Evolutionary conservation across 2,113 vertebrate genomes (phyloP).

Genomic region (Hemichromis elongatus): DNA sequence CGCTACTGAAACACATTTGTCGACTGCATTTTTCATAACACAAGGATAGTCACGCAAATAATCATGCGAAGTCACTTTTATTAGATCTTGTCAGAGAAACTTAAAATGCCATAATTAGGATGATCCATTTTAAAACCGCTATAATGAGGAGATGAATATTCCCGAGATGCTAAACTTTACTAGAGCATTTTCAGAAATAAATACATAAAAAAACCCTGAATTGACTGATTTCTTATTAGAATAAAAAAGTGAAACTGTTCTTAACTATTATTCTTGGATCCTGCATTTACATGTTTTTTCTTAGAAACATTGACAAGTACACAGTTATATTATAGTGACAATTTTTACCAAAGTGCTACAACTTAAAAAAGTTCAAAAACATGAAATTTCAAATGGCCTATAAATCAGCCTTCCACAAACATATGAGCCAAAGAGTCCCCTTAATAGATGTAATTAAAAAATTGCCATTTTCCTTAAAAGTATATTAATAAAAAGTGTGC

Average conservation of each 20-base stretch:
- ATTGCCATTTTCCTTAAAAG: neutral
- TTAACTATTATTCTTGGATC: neutral
- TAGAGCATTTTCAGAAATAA: conserved; percentile 20
- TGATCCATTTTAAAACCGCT: neutral
- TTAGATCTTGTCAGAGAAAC: conserved; percentile 34
- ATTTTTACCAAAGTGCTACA: conserved; percentile 45
- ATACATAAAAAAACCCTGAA: conserved; percentile 5
- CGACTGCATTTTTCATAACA: neutral
- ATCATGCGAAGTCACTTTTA: conserved; percentile 48
- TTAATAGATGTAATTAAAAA: neutral
- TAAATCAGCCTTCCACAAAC: conserved; percentile 20
- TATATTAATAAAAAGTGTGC: neutral
- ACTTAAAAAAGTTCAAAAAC: conserved; percentile 13
- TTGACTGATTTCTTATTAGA: neutral
- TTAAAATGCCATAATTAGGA: neutral
- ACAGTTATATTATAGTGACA: neutral
- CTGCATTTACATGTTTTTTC: neutral
- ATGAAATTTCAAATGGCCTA: neutral
- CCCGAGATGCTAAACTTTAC: neutral
- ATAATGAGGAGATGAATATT: neutral
- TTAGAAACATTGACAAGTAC: neutral
- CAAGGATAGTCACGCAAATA: neutral
- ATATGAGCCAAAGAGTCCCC: neutral
- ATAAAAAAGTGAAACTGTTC: neutral
- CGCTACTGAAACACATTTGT: neutral